A percentile compares a stretch with the other conserved stretches of the same genome.
phyloP scores from a whole-genome alignment of 2,797 vertebrate species.

The Knipowitschia caucasica region DNA sequence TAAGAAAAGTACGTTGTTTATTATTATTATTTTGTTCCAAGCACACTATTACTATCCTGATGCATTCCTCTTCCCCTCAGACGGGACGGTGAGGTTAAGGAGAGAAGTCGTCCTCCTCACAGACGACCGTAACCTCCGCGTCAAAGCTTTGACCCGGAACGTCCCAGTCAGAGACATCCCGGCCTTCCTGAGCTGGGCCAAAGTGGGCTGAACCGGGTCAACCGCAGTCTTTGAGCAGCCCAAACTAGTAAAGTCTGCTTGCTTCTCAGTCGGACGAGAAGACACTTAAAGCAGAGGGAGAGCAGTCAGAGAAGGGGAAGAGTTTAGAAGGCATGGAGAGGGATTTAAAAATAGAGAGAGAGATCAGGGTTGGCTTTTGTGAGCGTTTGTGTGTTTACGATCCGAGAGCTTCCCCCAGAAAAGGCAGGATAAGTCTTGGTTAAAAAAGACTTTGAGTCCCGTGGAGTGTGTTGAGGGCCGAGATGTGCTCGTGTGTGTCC shows the following conservation, averaged over 20 bases:
- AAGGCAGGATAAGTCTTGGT: slow-evolving; percentile 40
- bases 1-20: slow-evolving; percentile 81
- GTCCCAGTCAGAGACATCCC: slow-evolving; percentile 97
- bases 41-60: not conserved
- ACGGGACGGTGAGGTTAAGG: slow-evolving; percentile 87
- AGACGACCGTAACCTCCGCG: slow-evolving; percentile 94
- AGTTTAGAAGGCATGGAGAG: slow-evolving; percentile 30
- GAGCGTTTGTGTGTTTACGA: slow-evolving; percentile 57
- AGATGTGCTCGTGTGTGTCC: slow-evolving; percentile 42
- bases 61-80: slow-evolving; percentile 34
- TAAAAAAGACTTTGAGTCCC: slow-evolving; percentile 31
- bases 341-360: slow-evolving; percentile 45
- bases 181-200: slow-evolving; percentile 87
- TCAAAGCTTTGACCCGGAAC: slow-evolving; percentile 95
- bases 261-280: slow-evolving; percentile 77
- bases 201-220: slow-evolving; percentile 85
- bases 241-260: slow-evolving; percentile 74
- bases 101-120: slow-evolving; percentile 96
- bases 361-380: slow-evolving; percentile 47
- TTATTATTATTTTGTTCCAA: not conserved
- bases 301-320: slow-evolving; percentile 33
- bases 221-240: slow-evolving; percentile 51
- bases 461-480: slow-evolving; percentile 24
- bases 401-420: slow-evolving; percentile 48
- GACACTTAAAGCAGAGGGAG: slow-evolving; percentile 53